phyloP scores from a whole-genome alignment of 2,888 invertebrate species.

The Meta bourneti region DNA sequence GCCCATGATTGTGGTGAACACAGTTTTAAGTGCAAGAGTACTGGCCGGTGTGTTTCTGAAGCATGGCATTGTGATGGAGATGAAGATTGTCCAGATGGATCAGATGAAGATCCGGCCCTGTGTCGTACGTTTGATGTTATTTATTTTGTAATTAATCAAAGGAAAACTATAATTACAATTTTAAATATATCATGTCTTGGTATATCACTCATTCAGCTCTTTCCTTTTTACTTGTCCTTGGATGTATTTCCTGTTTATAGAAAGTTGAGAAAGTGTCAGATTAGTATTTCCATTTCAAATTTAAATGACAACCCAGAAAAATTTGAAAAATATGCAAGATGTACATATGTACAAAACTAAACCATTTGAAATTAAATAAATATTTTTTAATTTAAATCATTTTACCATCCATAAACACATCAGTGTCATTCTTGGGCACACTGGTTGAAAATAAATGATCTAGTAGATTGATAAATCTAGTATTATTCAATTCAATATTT shows the following conservation, averaged over 20 bases:
- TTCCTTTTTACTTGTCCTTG: neutral
- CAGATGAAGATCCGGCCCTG: constrained; percentile 93
- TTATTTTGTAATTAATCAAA: neutral
- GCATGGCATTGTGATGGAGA: constrained; percentile 97
- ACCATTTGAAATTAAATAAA: too few relatives aligned
- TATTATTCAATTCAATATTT: too few relatives aligned
- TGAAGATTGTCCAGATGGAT: constrained; percentile 89
- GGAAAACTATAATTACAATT: neutral
- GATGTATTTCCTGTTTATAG: neutral
- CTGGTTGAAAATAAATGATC: too few relatives aligned
- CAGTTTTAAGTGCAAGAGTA: constrained; percentile 93
- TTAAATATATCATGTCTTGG: neutral
- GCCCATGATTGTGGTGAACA: constrained; percentile 91
- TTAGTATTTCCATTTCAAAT: neutral
- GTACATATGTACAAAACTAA: too few relatives aligned
- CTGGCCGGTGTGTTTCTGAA: constrained; percentile 92
- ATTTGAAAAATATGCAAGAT: too few relatives aligned
- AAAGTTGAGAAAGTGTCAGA: neutral
- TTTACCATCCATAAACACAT: too few relatives aligned
- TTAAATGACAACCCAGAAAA: too few relatives aligned
- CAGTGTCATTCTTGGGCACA: too few relatives aligned
- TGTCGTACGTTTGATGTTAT: constrained; percentile 85
- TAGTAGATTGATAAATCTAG: too few relatives aligned
- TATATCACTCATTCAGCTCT: too few relatives aligned
- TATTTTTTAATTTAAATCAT: too few relatives aligned